A percentile compares a stretch with the other conserved stretches of the same genome.
phyloP scores from a whole-genome alignment of 2,888 invertebrate genomes.

The Antitype chi region DNA sequence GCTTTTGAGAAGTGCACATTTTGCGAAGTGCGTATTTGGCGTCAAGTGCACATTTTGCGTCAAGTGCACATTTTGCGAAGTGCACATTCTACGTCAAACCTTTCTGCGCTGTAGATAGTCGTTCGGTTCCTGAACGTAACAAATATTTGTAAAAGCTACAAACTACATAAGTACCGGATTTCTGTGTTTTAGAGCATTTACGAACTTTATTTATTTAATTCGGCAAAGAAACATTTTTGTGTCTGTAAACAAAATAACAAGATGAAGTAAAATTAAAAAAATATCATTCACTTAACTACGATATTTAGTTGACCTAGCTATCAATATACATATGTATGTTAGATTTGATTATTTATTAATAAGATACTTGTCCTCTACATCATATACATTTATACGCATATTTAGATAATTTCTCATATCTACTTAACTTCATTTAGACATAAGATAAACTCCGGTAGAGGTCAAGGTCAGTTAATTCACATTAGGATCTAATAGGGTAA shows the following conservation, averaged over 20 bases:
- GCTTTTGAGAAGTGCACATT: too few relatives aligned
- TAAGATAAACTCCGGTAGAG: slow-evolving; percentile 1
- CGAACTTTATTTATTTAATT: too few relatives aligned
- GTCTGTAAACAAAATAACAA: neutral
- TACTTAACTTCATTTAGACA: slow-evolving; percentile 16
- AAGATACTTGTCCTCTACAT: neutral
- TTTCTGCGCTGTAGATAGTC: too few relatives aligned
- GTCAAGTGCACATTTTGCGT: too few relatives aligned
- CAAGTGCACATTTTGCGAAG: too few relatives aligned
- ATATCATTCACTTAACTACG: neutral
- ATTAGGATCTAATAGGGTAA: neutral
- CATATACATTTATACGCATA: neutral
- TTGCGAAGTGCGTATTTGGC: too few relatives aligned
- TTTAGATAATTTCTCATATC: neutral
- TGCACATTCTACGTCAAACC: too few relatives aligned
- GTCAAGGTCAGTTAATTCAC: slow-evolving; percentile 18
- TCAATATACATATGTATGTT: too few relatives aligned
- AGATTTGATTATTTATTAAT: neutral
- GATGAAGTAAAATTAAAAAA: neutral
- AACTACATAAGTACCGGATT: neutral
- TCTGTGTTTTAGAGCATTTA: neutral
- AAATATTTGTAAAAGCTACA: neutral
- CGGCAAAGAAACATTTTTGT: neutral
- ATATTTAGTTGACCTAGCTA: neutral
- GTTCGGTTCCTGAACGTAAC: neutral